These are phyloP conservation scores for Amorpha juglandis DNA, from an alignment of 2,888 invertebrate genomes.

Conservation along the genomic window DNA sequence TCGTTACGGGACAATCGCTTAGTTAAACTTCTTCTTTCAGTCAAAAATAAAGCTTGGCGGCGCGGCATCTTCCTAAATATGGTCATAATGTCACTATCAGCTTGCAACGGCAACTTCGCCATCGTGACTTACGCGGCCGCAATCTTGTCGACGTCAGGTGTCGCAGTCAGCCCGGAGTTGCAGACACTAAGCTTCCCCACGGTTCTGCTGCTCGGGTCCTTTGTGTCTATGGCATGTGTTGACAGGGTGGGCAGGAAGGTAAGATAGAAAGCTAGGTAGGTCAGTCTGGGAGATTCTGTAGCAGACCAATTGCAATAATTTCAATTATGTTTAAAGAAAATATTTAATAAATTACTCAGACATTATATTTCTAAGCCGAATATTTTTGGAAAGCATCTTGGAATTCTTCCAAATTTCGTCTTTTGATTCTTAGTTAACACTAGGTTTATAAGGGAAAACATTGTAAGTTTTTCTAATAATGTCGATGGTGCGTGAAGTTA, in stretches of 20 bases:
- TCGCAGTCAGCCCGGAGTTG: constrained; percentile 62
- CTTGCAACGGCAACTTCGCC: constrained; percentile 59
- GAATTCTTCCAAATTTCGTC: too few species aligned
- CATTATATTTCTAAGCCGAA: too few species aligned
- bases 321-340: too few species aligned
- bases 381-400: too few species aligned
- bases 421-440: too few species aligned
- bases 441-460: too few species aligned
- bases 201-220: constrained; percentile 63
- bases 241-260: constrained; percentile 71
- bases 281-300: too few species aligned
- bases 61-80: constrained; percentile 50
- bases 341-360: too few species aligned
- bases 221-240: constrained; percentile 60
- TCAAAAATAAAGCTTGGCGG: constrained; percentile 58
- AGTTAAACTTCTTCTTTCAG: constrained; percentile 46
- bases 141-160: constrained; percentile 59
- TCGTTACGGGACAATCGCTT: neutral
- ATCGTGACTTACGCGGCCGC: constrained; percentile 61
- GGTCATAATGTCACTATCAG: constrained; percentile 47
- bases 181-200: constrained; percentile 64
- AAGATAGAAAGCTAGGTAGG: constrained; percentile 28
- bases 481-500: too few species aligned
- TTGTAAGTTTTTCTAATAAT: too few species aligned
- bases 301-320: too few species aligned